A percentile compares a stretch with the other conserved stretches of the same genome.
phyloP scores from a whole-genome alignment of 2,888 invertebrate genomes.

The Heliconius aoede region DNA sequence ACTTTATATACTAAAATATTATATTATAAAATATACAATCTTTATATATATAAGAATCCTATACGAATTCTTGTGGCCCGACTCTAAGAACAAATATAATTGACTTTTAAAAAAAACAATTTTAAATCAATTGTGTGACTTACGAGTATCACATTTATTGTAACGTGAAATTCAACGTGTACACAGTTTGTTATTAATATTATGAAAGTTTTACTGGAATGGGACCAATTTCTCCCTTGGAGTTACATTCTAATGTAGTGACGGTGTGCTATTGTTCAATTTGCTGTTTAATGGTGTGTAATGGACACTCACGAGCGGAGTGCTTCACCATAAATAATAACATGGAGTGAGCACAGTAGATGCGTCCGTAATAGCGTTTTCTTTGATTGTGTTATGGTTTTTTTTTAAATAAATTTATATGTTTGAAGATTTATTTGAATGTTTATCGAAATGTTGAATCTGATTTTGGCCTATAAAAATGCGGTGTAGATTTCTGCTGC shows the following conservation, averaged over 20 bases:
- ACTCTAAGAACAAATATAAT: neutral
- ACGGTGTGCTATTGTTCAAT: conserved; percentile 54
- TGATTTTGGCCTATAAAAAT: no score
- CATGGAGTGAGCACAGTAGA: neutral
- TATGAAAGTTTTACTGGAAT: conserved; percentile 43
- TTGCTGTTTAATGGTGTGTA: conserved; percentile 46
- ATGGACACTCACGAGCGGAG: conserved; percentile 21
- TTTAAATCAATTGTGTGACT: conserved; percentile 23
- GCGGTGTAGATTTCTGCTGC: no score
- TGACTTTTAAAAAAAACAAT: neutral
- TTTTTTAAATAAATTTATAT: neutral
- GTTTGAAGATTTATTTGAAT: neutral
- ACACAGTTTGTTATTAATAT: conserved; percentile 42
- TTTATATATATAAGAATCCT: neutral
- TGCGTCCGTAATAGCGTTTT: neutral
- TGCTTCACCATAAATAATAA: conserved; percentile 14
- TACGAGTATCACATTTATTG: conserved; percentile 24
- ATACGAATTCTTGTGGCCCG: neutral
- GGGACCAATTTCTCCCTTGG: conserved; percentile 46
- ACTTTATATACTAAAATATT: no score
- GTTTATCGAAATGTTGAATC: no score
- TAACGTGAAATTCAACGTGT: conserved; percentile 32
- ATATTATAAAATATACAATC: neutral
- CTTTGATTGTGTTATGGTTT: neutral
- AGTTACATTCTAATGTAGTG: conserved; percentile 57